A percentile compares a stretch with the other conserved stretches of the same genome.
phyloP scores from a whole-genome alignment of 2,888 invertebrate genomes.

The Bembecia ichneumoniformis region DNA sequence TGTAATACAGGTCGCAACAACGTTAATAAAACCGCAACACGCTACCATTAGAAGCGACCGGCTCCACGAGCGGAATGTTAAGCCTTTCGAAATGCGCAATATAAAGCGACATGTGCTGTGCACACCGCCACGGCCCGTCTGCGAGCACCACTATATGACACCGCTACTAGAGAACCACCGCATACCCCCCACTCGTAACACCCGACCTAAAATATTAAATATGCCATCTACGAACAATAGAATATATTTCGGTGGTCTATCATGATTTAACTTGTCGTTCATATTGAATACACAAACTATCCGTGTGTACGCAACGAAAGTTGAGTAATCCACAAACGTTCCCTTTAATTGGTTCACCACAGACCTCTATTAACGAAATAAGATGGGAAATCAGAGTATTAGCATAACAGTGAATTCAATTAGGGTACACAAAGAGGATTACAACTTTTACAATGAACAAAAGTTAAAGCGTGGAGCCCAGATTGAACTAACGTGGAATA shows the following conservation, averaged over 20 bases:
- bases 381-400: slow-evolving; percentile 73
- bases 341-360: slow-evolving; percentile 70
- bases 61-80: slow-evolving; percentile 43
- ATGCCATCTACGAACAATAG: slow-evolving; percentile 16
- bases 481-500: slow-evolving; percentile 63
- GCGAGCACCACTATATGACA: slow-evolving; percentile 1
- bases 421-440: slow-evolving; percentile 71
- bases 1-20: slow-evolving; percentile 47
- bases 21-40: slow-evolving; percentile 57
- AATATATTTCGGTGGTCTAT: slow-evolving; percentile 26
- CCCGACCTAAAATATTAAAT: slow-evolving; percentile 19
- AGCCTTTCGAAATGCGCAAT: slow-evolving; percentile 46
- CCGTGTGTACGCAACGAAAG: slow-evolving; percentile 44
- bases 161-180: too few species aligned
- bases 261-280: slow-evolving; percentile 43
- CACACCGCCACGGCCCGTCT: slow-evolving; percentile 26
- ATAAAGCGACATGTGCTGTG: slow-evolving; percentile 38
- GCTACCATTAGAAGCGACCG: slow-evolving; percentile 39
- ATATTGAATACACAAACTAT: slow-evolving; percentile 49
- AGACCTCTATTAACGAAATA: slow-evolving; percentile 71
- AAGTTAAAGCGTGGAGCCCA: slow-evolving; percentile 56
- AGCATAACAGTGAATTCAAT: slow-evolving; percentile 73
- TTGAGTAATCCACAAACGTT: slow-evolving; percentile 65
- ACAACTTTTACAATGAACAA: slow-evolving; percentile 70
- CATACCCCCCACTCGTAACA: too few species aligned